These are phyloP conservation scores for Pachycephala philippinensis DNA, from an alignment of 2,113 vertebrate genomes.

Conservation along the genomic window DNA sequence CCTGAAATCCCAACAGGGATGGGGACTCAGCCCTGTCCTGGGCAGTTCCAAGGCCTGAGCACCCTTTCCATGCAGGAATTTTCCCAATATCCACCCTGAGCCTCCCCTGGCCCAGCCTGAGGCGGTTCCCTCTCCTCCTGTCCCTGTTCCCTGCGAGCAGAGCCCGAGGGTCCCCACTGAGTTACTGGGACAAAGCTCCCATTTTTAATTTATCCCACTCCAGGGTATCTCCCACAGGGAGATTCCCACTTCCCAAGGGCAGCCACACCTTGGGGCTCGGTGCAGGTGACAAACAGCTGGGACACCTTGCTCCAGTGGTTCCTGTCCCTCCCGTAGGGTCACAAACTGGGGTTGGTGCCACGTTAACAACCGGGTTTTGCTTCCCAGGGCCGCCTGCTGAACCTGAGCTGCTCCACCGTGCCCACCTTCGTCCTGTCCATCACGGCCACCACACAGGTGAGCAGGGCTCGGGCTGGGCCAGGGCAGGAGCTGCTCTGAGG, in stretches of 20 bases:
- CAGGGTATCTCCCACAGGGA: background rate
- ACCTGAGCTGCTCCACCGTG: constrained; percentile 96
- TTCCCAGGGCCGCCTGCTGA: constrained; percentile 84
- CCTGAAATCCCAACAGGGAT: accelerated
- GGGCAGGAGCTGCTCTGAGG: accelerated
- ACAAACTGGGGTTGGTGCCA: accelerated
- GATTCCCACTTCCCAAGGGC: accelerated
- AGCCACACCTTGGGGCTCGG: accelerated
- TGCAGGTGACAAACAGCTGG: background rate
- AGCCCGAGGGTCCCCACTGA: background rate
- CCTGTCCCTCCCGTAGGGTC: accelerated
- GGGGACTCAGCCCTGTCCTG: background rate
- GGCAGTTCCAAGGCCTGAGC: accelerated
- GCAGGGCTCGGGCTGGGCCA: background rate
- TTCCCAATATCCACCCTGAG: accelerated
- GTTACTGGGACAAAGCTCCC: background rate
- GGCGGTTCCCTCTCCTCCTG: background rate
- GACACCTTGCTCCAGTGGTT: accelerated
- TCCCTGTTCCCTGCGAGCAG: background rate
- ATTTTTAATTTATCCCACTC: background rate
- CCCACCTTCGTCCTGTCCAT: constrained; percentile 97
- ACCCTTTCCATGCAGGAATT: accelerated
- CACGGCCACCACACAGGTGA: constrained; percentile 93
- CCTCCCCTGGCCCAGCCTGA: background rate
- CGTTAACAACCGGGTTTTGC: accelerated